Conservation (phyloP, 2,113 vertebrate species). For the Brachyhypopomus occidentalis region DNA sequence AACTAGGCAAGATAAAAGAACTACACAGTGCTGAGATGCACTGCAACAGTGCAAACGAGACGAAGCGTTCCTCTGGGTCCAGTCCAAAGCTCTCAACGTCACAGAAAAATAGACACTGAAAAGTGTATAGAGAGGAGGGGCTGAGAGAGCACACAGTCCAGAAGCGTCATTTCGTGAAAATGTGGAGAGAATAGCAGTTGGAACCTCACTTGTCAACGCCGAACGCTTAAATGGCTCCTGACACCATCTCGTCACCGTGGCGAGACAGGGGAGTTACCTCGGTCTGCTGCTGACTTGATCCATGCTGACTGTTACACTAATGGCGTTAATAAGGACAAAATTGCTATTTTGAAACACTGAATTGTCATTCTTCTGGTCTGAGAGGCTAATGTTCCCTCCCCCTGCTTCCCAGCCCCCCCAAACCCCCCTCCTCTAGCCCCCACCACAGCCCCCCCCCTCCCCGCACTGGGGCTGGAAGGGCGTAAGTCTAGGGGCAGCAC, state of each 20-base stretch:
- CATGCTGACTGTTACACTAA: conserved; percentile 82
- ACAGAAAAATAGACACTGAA: conserved; percentile 24
- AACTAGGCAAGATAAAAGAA: not conserved
- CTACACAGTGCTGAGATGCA: not conserved
- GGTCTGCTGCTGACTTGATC: conserved; percentile 78
- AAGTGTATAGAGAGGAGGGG: conserved; percentile 17
- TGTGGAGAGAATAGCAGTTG: conserved; percentile 56
- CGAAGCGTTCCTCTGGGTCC: not conserved
- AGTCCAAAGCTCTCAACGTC: conserved; percentile 5
- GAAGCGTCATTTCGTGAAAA: conserved; percentile 51
- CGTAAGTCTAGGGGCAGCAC: too few relatives aligned
- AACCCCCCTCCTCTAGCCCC: not conserved
- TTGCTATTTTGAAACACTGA: conserved; percentile 75
- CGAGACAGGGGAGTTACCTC: conserved; percentile 74
- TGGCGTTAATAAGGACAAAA: conserved; percentile 84
- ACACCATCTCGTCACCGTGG: conserved; percentile 73
- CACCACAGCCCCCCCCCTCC: not conserved
- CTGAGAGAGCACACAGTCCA: conserved; percentile 6
- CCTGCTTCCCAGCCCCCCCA: not conserved
- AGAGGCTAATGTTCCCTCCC: conserved; percentile 49
- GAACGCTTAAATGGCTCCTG: conserved; percentile 72
- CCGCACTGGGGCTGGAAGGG: not conserved
- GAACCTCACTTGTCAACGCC: conserved; percentile 74
- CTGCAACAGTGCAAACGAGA: not conserved
- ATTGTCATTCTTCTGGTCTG: conserved; percentile 66